A percentile compares a stretch with the other conserved stretches of the same genome.
Conservation (phyloP, 2,888 invertebrate genomes). For the Heteromyza rotundicornis region DNA sequence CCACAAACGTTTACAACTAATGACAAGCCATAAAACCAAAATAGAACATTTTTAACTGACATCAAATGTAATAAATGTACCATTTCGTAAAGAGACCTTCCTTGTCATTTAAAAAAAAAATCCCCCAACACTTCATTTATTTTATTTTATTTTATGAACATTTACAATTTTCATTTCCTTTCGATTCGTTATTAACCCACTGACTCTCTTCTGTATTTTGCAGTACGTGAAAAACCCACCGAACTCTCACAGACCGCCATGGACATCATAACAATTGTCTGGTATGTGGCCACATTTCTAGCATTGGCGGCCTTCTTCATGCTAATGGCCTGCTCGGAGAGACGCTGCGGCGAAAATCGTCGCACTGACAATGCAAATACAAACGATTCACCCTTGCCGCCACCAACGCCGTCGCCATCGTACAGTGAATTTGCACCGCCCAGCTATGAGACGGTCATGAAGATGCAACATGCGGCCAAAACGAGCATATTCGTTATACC, state of each 20-base stretch:
- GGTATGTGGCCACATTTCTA: constrained; percentile 61
- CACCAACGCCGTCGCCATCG: constrained; percentile 59
- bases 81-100: too few species aligned
- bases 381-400: constrained; percentile 43
- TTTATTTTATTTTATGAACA: neutral
- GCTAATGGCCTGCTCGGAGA: constrained; percentile 61
- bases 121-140: neutral
- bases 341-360: constrained; percentile 46
- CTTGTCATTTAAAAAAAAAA: too few species aligned
- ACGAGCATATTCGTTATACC: constrained; percentile 58
- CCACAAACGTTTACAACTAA: too few species aligned
- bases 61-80: too few species aligned
- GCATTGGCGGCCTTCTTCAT: constrained; percentile 60
- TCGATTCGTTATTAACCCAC: neutral
- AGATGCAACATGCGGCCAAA: constrained; percentile 49
- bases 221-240: constrained; percentile 34
- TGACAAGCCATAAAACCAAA: too few species aligned
- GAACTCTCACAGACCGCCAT: constrained; percentile 59
- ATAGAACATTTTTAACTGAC: too few species aligned
- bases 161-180: neutral
- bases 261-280: constrained; percentile 61
- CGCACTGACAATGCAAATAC: constrained; percentile 26
- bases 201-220: constrained; percentile 7
- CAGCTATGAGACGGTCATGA: constrained; percentile 59
- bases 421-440: constrained; percentile 62